A percentile compares a stretch with the other conserved stretches of the same genome.
These are phyloP conservation scores for Cirrhinus mrigala DNA, from an alignment of 2,797 vertebrate genomes.

Conservation along the genomic window DNA sequence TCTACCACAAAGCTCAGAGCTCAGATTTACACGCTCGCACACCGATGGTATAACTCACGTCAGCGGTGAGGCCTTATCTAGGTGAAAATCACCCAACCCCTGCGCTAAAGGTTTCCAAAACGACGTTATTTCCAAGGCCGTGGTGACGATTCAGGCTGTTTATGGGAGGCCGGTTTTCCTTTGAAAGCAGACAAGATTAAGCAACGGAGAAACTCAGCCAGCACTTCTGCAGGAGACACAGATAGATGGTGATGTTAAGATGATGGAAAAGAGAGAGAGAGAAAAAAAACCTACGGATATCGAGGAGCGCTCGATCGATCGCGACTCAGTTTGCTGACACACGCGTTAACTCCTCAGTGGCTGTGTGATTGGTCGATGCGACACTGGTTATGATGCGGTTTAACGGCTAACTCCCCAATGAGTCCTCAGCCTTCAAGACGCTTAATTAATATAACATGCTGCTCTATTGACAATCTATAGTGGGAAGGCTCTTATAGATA, in stretches of 20 bases:
- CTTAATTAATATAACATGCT: conserved; percentile 59
- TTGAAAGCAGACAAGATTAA: conserved; percentile 30
- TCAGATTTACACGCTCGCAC: conserved; percentile 10
- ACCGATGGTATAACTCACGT: conserved; percentile 16
- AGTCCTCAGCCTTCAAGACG: conserved; percentile 20
- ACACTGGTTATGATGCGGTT: conserved; percentile 45
- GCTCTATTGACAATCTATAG: conserved; percentile 43
- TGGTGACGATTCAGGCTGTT: conserved; percentile 13
- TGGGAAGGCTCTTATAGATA: conserved; percentile 6
- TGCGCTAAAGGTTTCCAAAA: conserved; percentile 6
- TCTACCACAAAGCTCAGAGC: conserved; percentile 19
- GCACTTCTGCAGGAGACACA: background rate
- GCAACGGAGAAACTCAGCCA: conserved; percentile 5
- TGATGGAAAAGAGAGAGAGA: conserved; percentile 22
- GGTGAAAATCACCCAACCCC: conserved; percentile 23
- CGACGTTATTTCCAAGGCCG: conserved; percentile 11
- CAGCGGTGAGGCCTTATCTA: conserved; percentile 14
- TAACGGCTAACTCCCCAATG: conserved; percentile 32
- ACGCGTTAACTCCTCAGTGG: conserved; percentile 45
- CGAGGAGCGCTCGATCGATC: conserved; percentile 35
- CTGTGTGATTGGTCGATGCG: conserved; percentile 16
- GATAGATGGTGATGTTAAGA: conserved; percentile 40
- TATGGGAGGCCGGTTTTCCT: conserved; percentile 22
- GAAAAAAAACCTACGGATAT: background rate
- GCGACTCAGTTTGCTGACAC: conserved; percentile 55